A percentile compares a stretch with the other conserved stretches of the same genome.
These are phyloP conservation scores for Morelia viridis DNA, from an alignment of 2,797 vertebrate genomes.

Conservation along the genomic window DNA sequence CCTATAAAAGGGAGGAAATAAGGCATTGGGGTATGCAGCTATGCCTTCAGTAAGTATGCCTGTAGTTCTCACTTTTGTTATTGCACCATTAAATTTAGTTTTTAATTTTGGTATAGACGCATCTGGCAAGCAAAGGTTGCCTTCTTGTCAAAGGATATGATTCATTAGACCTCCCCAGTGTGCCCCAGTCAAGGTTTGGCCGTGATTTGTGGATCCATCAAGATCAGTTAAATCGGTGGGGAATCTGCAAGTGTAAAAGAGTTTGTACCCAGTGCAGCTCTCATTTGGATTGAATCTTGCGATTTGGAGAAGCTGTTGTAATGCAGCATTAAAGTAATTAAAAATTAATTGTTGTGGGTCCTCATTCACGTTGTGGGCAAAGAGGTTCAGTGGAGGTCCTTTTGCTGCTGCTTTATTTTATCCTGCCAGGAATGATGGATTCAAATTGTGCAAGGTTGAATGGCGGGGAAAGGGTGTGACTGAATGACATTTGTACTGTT, in stretches of 20 bases:
- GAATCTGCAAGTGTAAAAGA: background rate
- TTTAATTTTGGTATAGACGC: background rate
- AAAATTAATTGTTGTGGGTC: slow-evolving; percentile 2
- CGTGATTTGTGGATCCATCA: background rate
- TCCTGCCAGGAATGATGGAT: background rate
- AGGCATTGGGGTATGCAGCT: background rate
- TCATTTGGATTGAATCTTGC: slow-evolving; percentile 1
- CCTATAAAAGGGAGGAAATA: background rate
- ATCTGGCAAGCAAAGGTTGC: background rate
- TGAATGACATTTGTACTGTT: background rate
- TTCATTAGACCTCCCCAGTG: background rate
- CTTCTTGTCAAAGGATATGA: background rate
- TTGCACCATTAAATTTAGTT: background rate
- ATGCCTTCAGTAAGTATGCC: background rate
- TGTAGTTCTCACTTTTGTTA: background rate
- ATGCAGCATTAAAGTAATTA: slow-evolving; percentile 18
- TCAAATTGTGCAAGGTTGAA: background rate
- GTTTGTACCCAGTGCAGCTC: background rate
- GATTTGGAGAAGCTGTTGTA: background rate
- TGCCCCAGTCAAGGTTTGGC: background rate
- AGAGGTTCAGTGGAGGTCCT: background rate
- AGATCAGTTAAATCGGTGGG: background rate
- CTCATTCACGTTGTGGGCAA: background rate
- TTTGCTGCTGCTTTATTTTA: background rate
- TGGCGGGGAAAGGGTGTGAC: background rate